Percentiles rank a stretch among this genome's conserved stretches.
These are phyloP conservation scores for Goniozus legneri DNA, from an alignment of 1,140 invertebrate species.

Conservation along the genomic window DNA sequence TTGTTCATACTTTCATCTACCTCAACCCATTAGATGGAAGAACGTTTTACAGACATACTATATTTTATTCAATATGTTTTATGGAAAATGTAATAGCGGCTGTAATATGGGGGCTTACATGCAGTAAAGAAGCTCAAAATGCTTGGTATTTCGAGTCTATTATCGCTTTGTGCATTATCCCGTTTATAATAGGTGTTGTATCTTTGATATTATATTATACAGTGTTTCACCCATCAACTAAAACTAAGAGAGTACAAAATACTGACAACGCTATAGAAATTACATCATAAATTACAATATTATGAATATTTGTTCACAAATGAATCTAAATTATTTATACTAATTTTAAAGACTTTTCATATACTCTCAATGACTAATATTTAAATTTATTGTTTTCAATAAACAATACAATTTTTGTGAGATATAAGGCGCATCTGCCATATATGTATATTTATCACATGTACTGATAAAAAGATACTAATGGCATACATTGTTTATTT, in stretches of 20 bases:
- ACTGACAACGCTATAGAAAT: no score
- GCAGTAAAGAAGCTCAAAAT: constrained; percentile 41
- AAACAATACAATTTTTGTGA: no score
- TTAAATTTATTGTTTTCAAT: no score
- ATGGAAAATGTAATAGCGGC: constrained; percentile 63
- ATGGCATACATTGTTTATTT: no score
- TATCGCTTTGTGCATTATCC: constrained; percentile 60
- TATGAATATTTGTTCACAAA: no score
- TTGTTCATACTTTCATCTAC: constrained; percentile 72
- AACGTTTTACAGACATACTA: constrained; percentile 62
- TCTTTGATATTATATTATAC: constrained; percentile 76
- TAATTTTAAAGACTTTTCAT: no score
- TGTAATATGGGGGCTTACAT: constrained; percentile 58
- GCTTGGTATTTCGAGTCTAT: constrained; percentile 61
- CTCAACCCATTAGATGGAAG: constrained; percentile 63
- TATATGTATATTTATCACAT: no score
- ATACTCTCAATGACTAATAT: no score
- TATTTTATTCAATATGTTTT: constrained; percentile 66
- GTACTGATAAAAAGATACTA: no score
- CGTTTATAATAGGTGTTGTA: constrained; percentile 67
- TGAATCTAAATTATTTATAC: no score
- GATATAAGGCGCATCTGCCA: no score
- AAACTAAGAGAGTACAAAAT: constrained; percentile 8
- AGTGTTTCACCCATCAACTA: constrained; percentile 64
- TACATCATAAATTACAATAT: no score